A percentile compares a stretch with the other conserved stretches of the same genome.
phyloP scores from a whole-genome alignment of 2,888 invertebrate genomes.

The Andrena flavipes region DNA sequence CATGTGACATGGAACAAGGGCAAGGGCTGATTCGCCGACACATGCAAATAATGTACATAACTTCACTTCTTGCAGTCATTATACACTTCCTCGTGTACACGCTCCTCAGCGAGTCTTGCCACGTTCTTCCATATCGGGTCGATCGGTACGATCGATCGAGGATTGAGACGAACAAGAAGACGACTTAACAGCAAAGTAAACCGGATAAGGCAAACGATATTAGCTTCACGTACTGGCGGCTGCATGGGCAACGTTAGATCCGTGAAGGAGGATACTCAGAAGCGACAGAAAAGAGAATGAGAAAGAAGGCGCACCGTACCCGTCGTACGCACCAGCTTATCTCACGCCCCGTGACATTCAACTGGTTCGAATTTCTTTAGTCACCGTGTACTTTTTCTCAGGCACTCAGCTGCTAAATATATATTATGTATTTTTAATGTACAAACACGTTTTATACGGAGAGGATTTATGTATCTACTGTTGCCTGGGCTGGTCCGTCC shows the following conservation, averaged over 20 bases:
- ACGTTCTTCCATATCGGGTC: slow-evolving; percentile 68
- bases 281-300: not conserved
- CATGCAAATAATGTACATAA: slow-evolving; percentile 73
- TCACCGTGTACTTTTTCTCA: slow-evolving; percentile 22
- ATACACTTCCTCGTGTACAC: slow-evolving; percentile 48
- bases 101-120: slow-evolving; percentile 71
- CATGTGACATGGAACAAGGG: slow-evolving; percentile 73
- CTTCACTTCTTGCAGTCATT: slow-evolving; percentile 70
- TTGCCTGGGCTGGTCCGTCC: slow-evolving; percentile 68
- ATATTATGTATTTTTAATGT: slow-evolving; percentile 33
- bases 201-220: too few species aligned
- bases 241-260: slow-evolving; percentile 40
- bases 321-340: slow-evolving; percentile 54
- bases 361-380: slow-evolving; percentile 19
- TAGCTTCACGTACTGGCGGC: slow-evolving; percentile 23
- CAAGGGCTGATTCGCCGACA: slow-evolving; percentile 72
- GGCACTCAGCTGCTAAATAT: slow-evolving; percentile 32
- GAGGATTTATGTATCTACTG: slow-evolving; percentile 33
- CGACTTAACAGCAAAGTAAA: slow-evolving; percentile 50
- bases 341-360: slow-evolving; percentile 18
- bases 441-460: slow-evolving; percentile 39
- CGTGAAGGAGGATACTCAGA: too few species aligned
- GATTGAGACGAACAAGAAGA: slow-evolving; percentile 32
- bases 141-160: slow-evolving; percentile 41
- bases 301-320: slow-evolving; percentile 44